Conservation (phyloP, 2,797 vertebrate species). For the Sebastes kiyomatsui region DNA sequence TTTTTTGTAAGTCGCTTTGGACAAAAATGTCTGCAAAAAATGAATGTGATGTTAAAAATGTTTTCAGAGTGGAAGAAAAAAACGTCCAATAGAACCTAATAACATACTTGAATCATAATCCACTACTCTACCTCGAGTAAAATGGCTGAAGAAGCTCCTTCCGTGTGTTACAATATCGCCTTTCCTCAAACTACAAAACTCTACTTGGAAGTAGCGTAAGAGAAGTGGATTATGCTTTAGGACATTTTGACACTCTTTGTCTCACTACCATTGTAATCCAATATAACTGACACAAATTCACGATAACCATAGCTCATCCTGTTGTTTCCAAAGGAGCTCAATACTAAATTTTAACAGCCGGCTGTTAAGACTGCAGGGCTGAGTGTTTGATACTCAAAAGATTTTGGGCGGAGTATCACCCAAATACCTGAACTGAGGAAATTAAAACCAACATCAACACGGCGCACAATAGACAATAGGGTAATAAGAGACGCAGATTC, state of each 20-base stretch:
- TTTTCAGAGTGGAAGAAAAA: not conserved
- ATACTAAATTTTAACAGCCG: not conserved
- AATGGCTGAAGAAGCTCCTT: not conserved
- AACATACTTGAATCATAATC: not conserved
- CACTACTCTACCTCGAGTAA: not conserved
- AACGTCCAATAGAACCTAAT: not conserved
- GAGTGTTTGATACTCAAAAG: not conserved
- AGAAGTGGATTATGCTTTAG: not conserved
- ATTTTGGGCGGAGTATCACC: constrained; percentile 11
- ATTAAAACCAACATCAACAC: not conserved
- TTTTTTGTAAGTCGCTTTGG: not conserved
- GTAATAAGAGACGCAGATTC: constrained; percentile 1
- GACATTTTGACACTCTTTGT: constrained; percentile 6
- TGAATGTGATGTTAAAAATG: not conserved
- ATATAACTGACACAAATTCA: constrained; percentile 11
- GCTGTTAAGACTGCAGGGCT: not conserved
- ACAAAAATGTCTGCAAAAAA: not conserved
- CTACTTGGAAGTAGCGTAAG: not conserved
- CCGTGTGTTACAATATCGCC: not conserved
- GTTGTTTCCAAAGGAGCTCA: not conserved
- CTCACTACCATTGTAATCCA: not conserved
- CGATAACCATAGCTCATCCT: not conserved
- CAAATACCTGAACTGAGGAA: constrained; percentile 22
- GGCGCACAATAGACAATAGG: not conserved
- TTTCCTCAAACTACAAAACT: not conserved